A percentile compares a stretch with the other conserved stretches of the same genome.
phyloP scores from a whole-genome alignment of 1,140 invertebrate species.

The Delia radicum region DNA sequence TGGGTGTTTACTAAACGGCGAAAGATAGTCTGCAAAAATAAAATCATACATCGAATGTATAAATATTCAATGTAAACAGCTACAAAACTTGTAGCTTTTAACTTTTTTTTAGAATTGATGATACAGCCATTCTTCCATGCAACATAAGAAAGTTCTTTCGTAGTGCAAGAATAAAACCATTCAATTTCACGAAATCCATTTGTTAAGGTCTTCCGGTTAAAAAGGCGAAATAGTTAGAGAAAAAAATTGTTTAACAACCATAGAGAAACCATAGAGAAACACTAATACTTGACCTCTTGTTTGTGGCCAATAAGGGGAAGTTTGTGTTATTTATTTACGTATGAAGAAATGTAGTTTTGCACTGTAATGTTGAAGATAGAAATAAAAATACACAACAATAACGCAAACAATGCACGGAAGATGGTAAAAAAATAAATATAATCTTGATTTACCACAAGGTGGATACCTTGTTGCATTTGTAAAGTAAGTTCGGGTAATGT shows the following conservation, averaged over 20 bases:
- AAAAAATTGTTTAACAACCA: background rate
- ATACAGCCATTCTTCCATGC: no score
- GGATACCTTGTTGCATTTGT: background rate
- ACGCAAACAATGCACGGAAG: background rate
- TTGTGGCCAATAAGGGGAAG: conserved; percentile 5
- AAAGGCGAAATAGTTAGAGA: background rate
- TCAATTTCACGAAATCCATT: background rate
- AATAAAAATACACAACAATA: background rate
- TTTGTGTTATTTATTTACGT: background rate
- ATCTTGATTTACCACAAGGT: background rate
- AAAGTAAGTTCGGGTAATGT: no score
- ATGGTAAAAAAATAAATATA: background rate
- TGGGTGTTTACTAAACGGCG: conserved; percentile 10
- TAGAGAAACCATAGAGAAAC: background rate
- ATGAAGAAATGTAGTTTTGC: background rate
- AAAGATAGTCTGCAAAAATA: background rate
- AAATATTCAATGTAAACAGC: background rate
- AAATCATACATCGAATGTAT: background rate
- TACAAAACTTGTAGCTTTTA: background rate
- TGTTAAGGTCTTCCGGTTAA: background rate
- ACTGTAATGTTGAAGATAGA: no score
- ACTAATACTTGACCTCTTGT: conserved; percentile 14
- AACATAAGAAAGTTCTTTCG: no score
- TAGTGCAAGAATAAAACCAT: background rate
- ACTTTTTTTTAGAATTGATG: no score